phyloP scores from a whole-genome alignment of 2,797 vertebrate genomes.

The Anguilla obscura region DNA sequence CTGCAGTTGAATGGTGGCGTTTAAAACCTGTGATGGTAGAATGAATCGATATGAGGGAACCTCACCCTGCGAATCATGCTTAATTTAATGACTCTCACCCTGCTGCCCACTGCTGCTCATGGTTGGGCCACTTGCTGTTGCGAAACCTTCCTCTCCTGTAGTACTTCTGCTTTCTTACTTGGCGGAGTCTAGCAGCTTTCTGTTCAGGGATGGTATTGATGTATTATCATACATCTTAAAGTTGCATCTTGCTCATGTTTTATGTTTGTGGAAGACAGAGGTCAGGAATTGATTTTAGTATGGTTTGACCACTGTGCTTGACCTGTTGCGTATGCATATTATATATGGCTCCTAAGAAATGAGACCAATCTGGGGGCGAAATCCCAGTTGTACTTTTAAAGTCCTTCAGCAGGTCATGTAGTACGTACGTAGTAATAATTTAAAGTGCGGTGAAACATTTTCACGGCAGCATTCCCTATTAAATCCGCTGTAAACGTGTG shows the following conservation, averaged over 20 bases:
- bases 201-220: not conserved
- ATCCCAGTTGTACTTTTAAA: not conserved
- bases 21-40: not conserved
- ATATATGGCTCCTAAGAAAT: slow-evolving; percentile 5
- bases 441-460: too few relatives aligned
- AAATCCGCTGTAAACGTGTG: not conserved
- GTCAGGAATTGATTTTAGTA: not conserved
- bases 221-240: not conserved
- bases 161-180: not conserved
- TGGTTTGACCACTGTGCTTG: not conserved
- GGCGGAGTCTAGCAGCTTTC: not conserved
- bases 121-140: not conserved
- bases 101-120: not conserved
- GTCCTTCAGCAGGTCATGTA: not conserved
- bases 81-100: not conserved
- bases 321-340: not conserved
- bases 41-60: not conserved
- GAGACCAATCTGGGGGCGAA: not conserved
- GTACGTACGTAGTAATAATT: not conserved
- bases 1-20: not conserved
- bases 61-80: not conserved
- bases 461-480: not conserved
- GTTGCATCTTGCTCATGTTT: not conserved
- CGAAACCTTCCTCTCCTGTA: not conserved
- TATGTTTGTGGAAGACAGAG: not conserved